Conservation (phyloP, 1,140 invertebrate genomes). For the Atopsyche davidsoni region DNA sequence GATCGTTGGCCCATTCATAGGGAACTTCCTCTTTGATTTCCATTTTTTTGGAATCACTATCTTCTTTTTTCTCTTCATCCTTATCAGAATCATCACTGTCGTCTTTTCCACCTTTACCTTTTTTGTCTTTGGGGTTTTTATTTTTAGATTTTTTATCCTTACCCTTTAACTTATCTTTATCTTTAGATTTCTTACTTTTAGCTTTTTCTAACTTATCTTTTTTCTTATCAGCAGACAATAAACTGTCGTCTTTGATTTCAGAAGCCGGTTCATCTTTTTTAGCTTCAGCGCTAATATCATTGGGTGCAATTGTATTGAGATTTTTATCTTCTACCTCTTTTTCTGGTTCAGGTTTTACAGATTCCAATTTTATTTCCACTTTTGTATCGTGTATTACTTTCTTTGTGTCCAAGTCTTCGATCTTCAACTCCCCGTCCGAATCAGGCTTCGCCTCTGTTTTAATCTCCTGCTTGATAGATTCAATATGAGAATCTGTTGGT, state of each 20-base stretch:
- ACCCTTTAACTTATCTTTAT: slow-evolving; percentile 33
- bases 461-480: slow-evolving; percentile 32
- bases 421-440: slow-evolving; percentile 49
- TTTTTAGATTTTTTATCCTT: slow-evolving; percentile 39
- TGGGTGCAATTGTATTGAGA: too few species aligned
- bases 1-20: slow-evolving; percentile 79
- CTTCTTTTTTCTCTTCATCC: slow-evolving; percentile 55
- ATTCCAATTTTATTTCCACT: slow-evolving; percentile 32
- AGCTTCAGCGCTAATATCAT: too few species aligned
- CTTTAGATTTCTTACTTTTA: slow-evolving; percentile 36
- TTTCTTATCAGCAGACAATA: slow-evolving; percentile 8
- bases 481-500: neutral
- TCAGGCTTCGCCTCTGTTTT: slow-evolving; percentile 46
- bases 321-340: slow-evolving; percentile 19
- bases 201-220: slow-evolving; percentile 37
- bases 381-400: slow-evolving; percentile 52
- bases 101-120: slow-evolving; percentile 41
- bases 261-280: slow-evolving; percentile 15
- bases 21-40: slow-evolving; percentile 74
- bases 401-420: slow-evolving; percentile 55
- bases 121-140: slow-evolving; percentile 35
- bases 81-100: slow-evolving; percentile 43
- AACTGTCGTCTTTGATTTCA: neutral
- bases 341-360: slow-evolving; percentile 25
- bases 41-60: slow-evolving; percentile 44